Percentiles rank a stretch among this genome's conserved stretches.
These are phyloP conservation scores for Pectinophora gossypiella DNA, from an alignment of 1,140 invertebrate genomes.

Conservation along the genomic window DNA sequence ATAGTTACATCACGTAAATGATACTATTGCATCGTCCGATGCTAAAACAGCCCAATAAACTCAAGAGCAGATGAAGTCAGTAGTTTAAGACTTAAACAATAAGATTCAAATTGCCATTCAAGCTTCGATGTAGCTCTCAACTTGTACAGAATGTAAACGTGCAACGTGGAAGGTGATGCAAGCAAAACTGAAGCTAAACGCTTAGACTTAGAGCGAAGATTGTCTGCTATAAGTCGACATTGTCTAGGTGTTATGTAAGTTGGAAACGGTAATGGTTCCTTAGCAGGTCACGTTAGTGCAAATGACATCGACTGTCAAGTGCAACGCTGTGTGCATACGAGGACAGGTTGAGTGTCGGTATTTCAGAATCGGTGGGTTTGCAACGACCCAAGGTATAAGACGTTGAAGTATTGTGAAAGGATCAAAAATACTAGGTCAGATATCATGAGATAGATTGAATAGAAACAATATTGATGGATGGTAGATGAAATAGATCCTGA, in stretches of 20 bases:
- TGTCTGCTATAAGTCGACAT: conserved; percentile 36
- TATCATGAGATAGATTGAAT: no score
- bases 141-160: background rate
- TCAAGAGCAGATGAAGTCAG: no score
- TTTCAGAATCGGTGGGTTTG: no score
- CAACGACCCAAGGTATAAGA: no score
- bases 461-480: no score
- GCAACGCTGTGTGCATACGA: conserved; percentile 53
- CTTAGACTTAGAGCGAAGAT: conserved; percentile 26
- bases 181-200: conserved; percentile 57
- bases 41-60: no score
- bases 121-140: background rate
- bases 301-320: conserved; percentile 70
- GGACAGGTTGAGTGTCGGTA: no score
- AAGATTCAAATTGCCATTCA: background rate
- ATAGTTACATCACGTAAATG: conserved; percentile 66
- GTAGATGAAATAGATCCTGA: no score
- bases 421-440: no score
- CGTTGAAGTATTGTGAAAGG: no score
- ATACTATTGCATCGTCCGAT: conserved; percentile 38
- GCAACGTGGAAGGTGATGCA: conserved; percentile 16
- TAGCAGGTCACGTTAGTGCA: conserved; percentile 64
- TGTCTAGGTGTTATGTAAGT: conserved; percentile 64
- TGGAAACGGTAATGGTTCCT: conserved; percentile 64
- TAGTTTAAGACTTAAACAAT: background rate